A percentile compares a stretch with the other conserved stretches of the same genome.
phyloP scores from a whole-genome alignment of 2,113 vertebrate species.

The Capreolus pygargus region DNA sequence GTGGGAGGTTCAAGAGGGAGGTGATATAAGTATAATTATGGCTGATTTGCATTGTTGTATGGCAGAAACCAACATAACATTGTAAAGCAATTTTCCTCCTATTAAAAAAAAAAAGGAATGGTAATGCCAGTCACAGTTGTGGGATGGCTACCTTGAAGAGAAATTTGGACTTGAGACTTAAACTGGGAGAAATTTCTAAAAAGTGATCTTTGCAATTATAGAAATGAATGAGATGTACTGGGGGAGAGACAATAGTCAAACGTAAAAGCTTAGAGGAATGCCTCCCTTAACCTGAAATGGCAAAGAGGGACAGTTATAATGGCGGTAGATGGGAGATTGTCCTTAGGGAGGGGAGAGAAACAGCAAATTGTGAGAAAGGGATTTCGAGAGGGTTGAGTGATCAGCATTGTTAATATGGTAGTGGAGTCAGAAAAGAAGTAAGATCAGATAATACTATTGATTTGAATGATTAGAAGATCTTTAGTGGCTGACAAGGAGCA shows the following conservation, averaged over 20 bases:
- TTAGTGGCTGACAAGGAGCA: background rate
- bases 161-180: background rate
- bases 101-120: background rate
- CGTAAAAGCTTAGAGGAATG: background rate
- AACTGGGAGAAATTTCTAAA: background rate
- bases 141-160: background rate
- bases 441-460: background rate
- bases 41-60: background rate
- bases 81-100: background rate
- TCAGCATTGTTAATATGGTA: background rate
- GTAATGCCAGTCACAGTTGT: background rate
- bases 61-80: background rate
- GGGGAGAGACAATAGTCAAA: background rate
- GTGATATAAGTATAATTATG: background rate
- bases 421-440: background rate
- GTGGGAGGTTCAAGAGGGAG: background rate
- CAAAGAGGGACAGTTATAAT: background rate
- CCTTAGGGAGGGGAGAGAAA: background rate
- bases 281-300: background rate
- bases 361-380: background rate
- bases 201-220: background rate
- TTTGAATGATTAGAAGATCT: background rate
- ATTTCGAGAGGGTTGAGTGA: background rate
- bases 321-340: background rate
- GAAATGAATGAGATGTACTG: background rate